Conservation (phyloP, 2,113 vertebrate species). For the Bungarus multicinctus region DNA sequence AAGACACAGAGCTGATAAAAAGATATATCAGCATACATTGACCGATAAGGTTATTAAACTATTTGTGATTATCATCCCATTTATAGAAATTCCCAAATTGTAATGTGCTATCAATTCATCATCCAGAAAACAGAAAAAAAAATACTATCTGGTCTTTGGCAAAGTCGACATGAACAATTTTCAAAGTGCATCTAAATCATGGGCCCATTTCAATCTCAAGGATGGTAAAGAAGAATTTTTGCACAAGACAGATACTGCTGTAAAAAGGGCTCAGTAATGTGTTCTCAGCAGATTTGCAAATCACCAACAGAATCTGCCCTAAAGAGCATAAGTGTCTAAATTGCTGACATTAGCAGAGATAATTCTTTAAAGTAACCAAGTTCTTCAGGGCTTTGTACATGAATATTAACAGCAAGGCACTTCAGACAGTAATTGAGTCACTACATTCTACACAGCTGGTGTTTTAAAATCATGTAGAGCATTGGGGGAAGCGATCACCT, state of each 20-base stretch:
- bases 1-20: neutral
- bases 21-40: neutral
- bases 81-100: neutral
- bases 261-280: neutral
- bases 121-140: neutral
- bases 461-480: neutral
- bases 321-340: neutral
- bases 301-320: neutral
- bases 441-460: neutral
- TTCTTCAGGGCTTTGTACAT: neutral
- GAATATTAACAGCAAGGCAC: neutral
- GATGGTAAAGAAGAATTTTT: neutral
- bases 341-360: neutral
- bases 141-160: neutral
- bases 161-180: neutral
- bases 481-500: neutral
- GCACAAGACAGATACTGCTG: neutral
- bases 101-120: neutral
- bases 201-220: neutral
- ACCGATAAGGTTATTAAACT: neutral
- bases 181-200: neutral
- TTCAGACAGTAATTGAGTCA: neutral
- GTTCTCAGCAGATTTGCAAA: neutral
- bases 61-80: neutral
- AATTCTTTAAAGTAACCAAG: neutral